phyloP scores from a whole-genome alignment of 2,797 vertebrate genomes.

The Adelosebastes latens region DNA sequence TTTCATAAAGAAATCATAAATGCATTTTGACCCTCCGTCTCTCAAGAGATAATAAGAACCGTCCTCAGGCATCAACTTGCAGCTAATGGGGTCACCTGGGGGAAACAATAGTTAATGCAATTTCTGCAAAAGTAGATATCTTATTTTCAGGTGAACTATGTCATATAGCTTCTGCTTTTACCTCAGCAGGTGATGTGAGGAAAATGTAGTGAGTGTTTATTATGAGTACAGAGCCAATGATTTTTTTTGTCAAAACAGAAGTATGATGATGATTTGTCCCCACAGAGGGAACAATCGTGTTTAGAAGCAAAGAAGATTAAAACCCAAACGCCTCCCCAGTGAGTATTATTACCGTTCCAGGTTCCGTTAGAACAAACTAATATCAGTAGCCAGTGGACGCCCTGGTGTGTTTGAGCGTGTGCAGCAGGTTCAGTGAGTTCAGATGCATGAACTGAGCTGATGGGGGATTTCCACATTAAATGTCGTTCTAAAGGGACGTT shows the following conservation, averaged over 20 bases:
- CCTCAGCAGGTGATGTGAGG: not conserved
- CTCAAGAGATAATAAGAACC: not conserved
- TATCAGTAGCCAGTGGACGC: not conserved
- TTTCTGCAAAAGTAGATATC: not conserved
- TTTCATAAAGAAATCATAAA: not conserved
- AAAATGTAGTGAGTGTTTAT: not conserved
- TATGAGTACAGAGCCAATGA: not conserved
- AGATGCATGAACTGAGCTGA: not conserved
- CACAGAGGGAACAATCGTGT: not conserved
- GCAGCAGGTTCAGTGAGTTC: constrained; percentile 1
- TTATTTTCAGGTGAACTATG: not conserved
- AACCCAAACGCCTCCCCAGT: not conserved
- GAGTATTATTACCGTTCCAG: not conserved
- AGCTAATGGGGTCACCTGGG: not conserved
- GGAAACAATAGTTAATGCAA: not conserved
- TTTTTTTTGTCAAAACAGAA: not conserved
- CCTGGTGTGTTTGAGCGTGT: not conserved
- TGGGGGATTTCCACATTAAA: constrained; percentile 20
- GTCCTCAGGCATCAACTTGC: not conserved
- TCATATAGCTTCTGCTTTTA: not conserved
- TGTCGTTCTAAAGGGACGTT: not conserved
- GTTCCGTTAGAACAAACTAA: not conserved
- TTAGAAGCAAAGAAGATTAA: constrained; percentile 15
- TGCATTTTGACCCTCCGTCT: not conserved
- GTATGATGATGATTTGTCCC: not conserved